Percentiles rank a stretch among this genome's conserved stretches.
Evolutionary conservation across 2,113 vertebrate species (phyloP).

Genomic region (Connochaetes taurinus): DNA sequence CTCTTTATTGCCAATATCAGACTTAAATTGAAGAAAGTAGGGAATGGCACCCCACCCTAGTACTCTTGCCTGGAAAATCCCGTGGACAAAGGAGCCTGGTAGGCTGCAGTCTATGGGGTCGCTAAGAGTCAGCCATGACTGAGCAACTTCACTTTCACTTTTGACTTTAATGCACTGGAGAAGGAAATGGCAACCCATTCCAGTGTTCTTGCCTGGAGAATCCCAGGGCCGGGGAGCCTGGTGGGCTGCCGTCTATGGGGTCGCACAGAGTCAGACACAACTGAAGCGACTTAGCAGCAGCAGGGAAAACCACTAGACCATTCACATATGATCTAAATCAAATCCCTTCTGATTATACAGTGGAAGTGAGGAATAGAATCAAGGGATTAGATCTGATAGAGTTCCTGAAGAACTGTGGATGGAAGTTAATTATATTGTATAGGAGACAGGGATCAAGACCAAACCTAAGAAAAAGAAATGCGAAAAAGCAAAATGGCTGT

Average conservation of each 20-base stretch:
- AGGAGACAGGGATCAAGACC: neutral
- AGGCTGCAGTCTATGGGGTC: no score
- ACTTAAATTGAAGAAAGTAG: neutral
- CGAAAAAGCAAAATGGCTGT: neutral
- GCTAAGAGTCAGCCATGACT: no score
- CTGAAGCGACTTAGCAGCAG: no score
- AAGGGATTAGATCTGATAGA: neutral
- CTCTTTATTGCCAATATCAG: neutral
- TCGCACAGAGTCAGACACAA: rapidly evolving
- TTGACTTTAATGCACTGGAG: no score
- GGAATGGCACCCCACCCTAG: no score
- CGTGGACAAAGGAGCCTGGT: no score
- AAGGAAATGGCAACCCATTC: no score
- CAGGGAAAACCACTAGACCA: neutral
- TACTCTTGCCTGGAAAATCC: no score
- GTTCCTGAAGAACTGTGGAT: neutral
- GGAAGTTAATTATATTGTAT: neutral
- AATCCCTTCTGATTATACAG: neutral
- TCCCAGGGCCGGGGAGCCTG: rapidly evolving
- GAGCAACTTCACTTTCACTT: no score
- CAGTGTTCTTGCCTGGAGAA: no score
- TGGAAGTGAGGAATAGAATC: neutral
- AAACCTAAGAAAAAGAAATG: neutral
- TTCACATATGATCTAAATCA: neutral
- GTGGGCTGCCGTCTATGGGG: no score